Percentiles rank a stretch among this genome's conserved stretches.
Evolutionary conservation across 2,113 vertebrate species (phyloP).

Genomic region (Origma solitaria): DNA sequence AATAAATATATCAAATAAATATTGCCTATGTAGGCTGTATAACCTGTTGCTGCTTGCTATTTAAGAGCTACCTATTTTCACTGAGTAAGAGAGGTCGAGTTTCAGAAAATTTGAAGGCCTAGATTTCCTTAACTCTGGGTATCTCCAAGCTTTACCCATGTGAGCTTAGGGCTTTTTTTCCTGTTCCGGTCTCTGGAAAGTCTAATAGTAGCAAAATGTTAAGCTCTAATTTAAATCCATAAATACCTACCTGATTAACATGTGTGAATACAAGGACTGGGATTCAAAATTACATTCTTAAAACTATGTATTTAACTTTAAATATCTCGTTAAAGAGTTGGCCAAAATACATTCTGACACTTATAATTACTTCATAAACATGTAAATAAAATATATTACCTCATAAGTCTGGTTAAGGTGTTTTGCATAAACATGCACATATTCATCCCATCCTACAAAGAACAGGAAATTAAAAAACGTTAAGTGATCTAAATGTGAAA

Average conservation of each 20-base stretch:
- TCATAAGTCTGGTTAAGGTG: constrained; percentile 86
- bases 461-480: constrained; percentile 30
- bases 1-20: constrained; percentile 11
- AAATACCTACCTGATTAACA: not conserved
- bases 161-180: not conserved
- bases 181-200: not conserved
- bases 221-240: not conserved
- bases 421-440: constrained; percentile 98
- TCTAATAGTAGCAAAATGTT: not conserved
- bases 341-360: not conserved
- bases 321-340: not conserved
- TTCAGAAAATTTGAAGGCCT: not conserved
- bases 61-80: not conserved
- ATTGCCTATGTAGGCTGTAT: constrained; percentile 1
- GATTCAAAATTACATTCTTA: not conserved
- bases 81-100: not conserved
- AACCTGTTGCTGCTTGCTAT: not conserved
- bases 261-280: not conserved
- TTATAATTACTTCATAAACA: not conserved
- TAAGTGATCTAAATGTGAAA: not conserved
- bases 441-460: constrained; percentile 85
- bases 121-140: not conserved
- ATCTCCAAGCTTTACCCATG: not conserved
- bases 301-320: not conserved
- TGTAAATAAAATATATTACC: constrained; percentile 73